These are phyloP conservation scores for Camptogramma bilineatum DNA, from an alignment of 2,888 invertebrate species.

Conservation along the genomic window DNA sequence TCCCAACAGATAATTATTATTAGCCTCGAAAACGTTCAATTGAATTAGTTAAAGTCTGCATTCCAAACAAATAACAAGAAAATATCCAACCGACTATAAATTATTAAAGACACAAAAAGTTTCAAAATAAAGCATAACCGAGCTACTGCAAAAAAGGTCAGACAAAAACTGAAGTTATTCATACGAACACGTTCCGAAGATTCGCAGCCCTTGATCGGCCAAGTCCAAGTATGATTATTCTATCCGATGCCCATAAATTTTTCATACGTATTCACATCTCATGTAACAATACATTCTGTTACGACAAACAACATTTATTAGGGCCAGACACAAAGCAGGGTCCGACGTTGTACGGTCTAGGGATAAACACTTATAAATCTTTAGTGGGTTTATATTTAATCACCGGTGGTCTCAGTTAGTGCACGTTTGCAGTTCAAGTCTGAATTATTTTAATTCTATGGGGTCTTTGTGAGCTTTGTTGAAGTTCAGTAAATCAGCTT, in stretches of 20 bases:
- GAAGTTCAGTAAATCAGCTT: slow-evolving; percentile 80
- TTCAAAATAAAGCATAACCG: slow-evolving; percentile 26
- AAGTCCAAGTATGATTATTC: slow-evolving; percentile 55
- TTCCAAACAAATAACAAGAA: slow-evolving; percentile 30
- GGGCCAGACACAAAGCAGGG: slow-evolving; percentile 62
- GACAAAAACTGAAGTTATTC: slow-evolving; percentile 33
- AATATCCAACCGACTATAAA: slow-evolving; percentile 16
- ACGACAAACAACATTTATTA: slow-evolving; percentile 77
- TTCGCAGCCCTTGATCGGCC: slow-evolving; percentile 42
- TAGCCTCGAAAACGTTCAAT: slow-evolving; percentile 49
- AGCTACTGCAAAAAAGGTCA: slow-evolving; percentile 32
- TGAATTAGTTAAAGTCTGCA: slow-evolving; percentile 31
- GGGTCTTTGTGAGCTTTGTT: slow-evolving; percentile 73
- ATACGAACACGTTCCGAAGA: slow-evolving; percentile 30
- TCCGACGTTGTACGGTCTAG: slow-evolving; percentile 57
- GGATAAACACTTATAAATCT: slow-evolving; percentile 84
- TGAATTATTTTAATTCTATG: slow-evolving; percentile 77
- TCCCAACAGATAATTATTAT: slow-evolving; percentile 51
- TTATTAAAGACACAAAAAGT: slow-evolving; percentile 15
- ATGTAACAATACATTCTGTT: slow-evolving; percentile 70
- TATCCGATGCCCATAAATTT: slow-evolving; percentile 61
- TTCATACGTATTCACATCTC: slow-evolving; percentile 64
- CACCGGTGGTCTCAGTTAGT: slow-evolving; percentile 73
- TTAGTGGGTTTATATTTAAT: slow-evolving; percentile 77
- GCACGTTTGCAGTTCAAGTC: slow-evolving; percentile 74